Evolutionary conservation across 2,797 vertebrate species (phyloP), one percentile per base, ranked within the genome.

Genomic region (Phylloscopus collybita): DNA sequence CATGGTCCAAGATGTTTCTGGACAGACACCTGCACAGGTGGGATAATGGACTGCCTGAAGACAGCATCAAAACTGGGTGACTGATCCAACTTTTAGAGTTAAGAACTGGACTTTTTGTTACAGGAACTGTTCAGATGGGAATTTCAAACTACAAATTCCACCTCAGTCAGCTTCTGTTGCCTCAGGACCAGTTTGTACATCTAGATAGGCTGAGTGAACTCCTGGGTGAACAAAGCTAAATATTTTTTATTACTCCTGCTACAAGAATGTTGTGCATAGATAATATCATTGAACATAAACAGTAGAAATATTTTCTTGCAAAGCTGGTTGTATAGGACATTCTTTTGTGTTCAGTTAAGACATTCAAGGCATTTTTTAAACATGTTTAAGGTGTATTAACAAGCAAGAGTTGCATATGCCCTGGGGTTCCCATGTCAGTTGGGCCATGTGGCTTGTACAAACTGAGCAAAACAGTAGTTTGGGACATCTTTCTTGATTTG

Each of bases 371-470:
- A 5, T 13, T 74, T 69, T 65, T 70, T 54, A 7, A 3, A 12
- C 0, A 2, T 32, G 2, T 51, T 60, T 49, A 32, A 60, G 5
- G 13, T n/a, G 4, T 23, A 47, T 51, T 14, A 49, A 44, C 16
- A 44, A 13, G 7, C 15, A 30, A 56, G 50, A 47, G 6, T 44
- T 49, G 6, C 0, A 1, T 29, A 7, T 6, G 3, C 13, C 13
- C 12, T 76, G 42, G 11, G 4, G 5, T 47, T 47, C 10, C 80
- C 13, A 34, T 22, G 7, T 49, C 4, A 38, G 2, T 23, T 26
- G 32, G 44, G 11, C 5, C 23, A 59, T 14, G 5, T 36, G 67
- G 7, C 34, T 22, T 60, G 9, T 27, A 38, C 1, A 2, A 61
- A 61, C 23, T 7, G 50, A 80, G 27, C 6, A 64, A 59, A 82